Percentiles rank a stretch among this genome's conserved stretches.
phyloP scores from a whole-genome alignment of 2,888 invertebrate genomes.

The Amphipoea oculea region DNA sequence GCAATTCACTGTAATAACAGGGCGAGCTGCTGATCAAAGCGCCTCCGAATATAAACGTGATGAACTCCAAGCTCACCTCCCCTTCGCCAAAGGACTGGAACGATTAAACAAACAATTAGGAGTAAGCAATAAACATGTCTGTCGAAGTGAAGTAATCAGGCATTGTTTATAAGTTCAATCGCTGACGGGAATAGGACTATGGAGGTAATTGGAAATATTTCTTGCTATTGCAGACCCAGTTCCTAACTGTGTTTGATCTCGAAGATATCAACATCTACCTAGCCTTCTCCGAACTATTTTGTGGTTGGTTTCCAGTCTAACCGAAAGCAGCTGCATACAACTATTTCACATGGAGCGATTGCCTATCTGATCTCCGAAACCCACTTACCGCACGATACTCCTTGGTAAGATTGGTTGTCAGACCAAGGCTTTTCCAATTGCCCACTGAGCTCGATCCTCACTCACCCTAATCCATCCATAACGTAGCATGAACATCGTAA shows the following conservation, averaged over 20 bases:
- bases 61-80: constrained; percentile 65
- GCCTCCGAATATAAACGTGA: constrained; percentile 59
- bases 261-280: neutral
- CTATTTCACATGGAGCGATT: neutral
- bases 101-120: constrained; percentile 10
- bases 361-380: neutral
- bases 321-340: neutral
- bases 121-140: constrained; percentile 36
- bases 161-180: constrained; percentile 40
- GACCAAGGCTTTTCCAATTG: neutral
- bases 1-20: constrained; percentile 66
- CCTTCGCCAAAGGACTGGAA: constrained; percentile 51
- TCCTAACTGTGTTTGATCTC: constrained; percentile 1
- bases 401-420: neutral
- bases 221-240: neutral
- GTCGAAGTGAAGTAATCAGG: constrained; percentile 29
- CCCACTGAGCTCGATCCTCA: neutral
- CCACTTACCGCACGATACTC: neutral
- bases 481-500: neutral
- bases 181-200: constrained; percentile 2
- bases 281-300: neutral
- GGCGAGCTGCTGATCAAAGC: constrained; percentile 56
- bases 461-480: neutral
- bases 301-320: neutral
- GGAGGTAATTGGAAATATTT: neutral